phyloP scores from a whole-genome alignment of 92 coral and sea anemone genomes.

The Epizoanthus rinbou region DNA sequence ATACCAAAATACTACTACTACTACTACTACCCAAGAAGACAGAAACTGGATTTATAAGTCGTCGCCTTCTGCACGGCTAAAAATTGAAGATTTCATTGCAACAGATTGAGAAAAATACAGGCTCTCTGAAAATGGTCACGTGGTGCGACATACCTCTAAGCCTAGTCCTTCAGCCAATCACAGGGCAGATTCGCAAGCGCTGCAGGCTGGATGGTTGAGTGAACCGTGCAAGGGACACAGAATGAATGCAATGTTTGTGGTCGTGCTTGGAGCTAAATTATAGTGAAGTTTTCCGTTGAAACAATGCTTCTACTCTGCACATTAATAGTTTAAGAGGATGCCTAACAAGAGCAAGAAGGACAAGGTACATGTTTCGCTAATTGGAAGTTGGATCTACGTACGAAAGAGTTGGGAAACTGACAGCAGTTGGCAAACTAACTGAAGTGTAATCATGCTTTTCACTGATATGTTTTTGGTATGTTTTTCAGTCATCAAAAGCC shows the following conservation, averaged over 20 bases:
- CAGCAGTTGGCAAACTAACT: constrained; percentile 32
- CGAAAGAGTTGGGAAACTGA: constrained; percentile 37
- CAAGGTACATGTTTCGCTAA: constrained; percentile 66
- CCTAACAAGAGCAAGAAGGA: constrained; percentile 96
- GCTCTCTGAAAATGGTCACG: constrained; percentile 52
- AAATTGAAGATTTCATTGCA: neutral
- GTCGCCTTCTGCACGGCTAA: too few species aligned
- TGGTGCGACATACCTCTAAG: constrained; percentile 44
- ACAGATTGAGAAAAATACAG: neutral
- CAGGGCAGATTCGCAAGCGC: constrained; percentile 53
- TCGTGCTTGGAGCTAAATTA: constrained; percentile 24
- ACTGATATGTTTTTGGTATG: constrained; percentile 38
- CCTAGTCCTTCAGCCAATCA: constrained; percentile 65
- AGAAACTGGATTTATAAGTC: too few species aligned
- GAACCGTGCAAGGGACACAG: constrained; percentile 52
- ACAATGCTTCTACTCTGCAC: constrained; percentile 38
- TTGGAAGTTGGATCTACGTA: neutral
- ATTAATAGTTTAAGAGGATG: constrained; percentile 64
- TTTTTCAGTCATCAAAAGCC: constrained; percentile 66
- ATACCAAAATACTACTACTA: too few species aligned
- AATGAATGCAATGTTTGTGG: constrained; percentile 49
- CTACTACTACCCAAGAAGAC: too few species aligned
- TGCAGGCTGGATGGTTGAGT: constrained; percentile 57
- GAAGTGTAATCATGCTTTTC: constrained; percentile 32
- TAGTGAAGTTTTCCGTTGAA: constrained; percentile 25